Conservation (phyloP, 2,797 vertebrate species). For the Yasuhikotakia modesta region DNA sequence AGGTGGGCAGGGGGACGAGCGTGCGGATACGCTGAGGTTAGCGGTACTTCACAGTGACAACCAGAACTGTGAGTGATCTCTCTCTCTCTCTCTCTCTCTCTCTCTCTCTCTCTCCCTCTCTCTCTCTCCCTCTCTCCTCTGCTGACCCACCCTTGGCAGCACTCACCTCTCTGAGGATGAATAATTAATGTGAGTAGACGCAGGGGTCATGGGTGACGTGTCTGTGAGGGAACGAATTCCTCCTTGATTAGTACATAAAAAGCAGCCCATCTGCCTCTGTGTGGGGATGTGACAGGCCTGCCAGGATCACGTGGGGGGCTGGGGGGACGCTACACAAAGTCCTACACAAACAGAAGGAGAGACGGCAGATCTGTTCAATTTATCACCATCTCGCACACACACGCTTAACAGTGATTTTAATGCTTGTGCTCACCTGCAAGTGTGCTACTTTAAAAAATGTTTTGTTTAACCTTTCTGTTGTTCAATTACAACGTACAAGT, state of each 20-base stretch:
- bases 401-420: slow-evolving; percentile 22
- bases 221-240: slow-evolving; percentile 81
- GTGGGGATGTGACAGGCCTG: slow-evolving; percentile 74
- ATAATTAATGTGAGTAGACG: slow-evolving; percentile 81
- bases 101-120: slow-evolving; percentile 43
- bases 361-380: slow-evolving; percentile 64
- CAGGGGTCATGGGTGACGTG: slow-evolving; percentile 77
- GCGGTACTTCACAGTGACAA: slow-evolving; percentile 58
- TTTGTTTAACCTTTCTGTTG: slow-evolving; percentile 7
- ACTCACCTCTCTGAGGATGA: slow-evolving; percentile 77
- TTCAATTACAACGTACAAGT: neutral
- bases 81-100: slow-evolving; percentile 42
- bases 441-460: slow-evolving; percentile 4
- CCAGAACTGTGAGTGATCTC: slow-evolving; percentile 55
- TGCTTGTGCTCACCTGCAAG: neutral
- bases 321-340: slow-evolving; percentile 43
- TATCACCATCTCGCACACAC: slow-evolving; percentile 51
- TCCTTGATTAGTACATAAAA: slow-evolving; percentile 84
- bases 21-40: slow-evolving; percentile 59
- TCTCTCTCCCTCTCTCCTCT: too few species aligned
- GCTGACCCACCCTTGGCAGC: slow-evolving; percentile 65
- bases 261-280: slow-evolving; percentile 76
- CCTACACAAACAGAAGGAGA: slow-evolving; percentile 65
- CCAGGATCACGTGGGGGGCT: slow-evolving; percentile 60
- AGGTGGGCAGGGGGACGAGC: slow-evolving; percentile 52